These are phyloP conservation scores for Colaptes auratus DNA, from an alignment of 2,113 vertebrate species.

Conservation along the genomic window DNA sequence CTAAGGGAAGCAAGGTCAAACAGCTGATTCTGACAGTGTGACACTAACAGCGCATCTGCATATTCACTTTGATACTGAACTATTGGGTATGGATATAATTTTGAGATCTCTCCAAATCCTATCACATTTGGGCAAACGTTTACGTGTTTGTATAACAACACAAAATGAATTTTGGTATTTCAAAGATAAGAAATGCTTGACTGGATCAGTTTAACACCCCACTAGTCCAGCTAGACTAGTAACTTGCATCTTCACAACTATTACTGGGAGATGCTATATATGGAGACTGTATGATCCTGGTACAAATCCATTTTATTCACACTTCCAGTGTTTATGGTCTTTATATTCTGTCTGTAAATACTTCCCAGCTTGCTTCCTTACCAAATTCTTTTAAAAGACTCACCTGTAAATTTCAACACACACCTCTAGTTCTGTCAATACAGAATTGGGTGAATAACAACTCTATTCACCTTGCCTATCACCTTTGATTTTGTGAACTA, in stretches of 20 bases:
- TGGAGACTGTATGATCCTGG: not conserved
- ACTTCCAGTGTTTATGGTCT: not conserved
- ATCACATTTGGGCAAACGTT: not conserved
- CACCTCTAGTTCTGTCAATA: not conserved
- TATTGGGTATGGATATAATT: not conserved
- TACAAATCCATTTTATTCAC: not conserved
- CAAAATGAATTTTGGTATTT: not conserved
- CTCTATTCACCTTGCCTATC: too few species aligned
- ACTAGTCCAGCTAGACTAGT: not conserved
- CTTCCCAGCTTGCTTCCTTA: not conserved
- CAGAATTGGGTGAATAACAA: too few species aligned
- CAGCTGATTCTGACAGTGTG: not conserved
- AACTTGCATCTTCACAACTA: not conserved
- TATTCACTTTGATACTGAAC: not conserved
- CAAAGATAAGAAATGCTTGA: not conserved
- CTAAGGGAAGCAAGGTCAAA: not conserved
- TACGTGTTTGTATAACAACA: not conserved
- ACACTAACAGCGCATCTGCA: rapidly evolving
- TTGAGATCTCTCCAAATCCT: not conserved
- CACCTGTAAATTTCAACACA: not conserved
- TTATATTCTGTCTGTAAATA: not conserved
- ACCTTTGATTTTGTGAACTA: too few species aligned
- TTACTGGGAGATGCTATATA: not conserved
- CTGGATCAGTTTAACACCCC: not conserved
- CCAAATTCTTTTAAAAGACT: not conserved